A percentile compares a stretch with the other conserved stretches of the same genome.
Evolutionary conservation across 2,888 invertebrate species (phyloP).

Genomic region (Nymphalis urticae): DNA sequence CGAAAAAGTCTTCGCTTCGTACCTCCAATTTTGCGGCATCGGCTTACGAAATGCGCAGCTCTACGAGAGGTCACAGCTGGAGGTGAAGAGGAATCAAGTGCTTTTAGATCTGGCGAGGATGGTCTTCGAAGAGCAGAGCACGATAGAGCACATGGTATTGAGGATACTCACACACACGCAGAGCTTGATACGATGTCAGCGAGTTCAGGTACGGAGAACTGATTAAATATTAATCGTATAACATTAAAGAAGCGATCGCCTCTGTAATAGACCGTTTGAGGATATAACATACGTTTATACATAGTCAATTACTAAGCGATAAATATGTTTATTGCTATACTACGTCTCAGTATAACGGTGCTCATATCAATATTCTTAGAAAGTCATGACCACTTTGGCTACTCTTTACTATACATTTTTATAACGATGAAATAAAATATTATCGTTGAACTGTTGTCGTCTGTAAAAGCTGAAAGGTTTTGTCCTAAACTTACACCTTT

Average conservation of each 20-base stretch:
- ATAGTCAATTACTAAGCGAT: neutral
- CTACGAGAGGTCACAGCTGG: constrained; percentile 96
- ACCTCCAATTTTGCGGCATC: constrained; percentile 98
- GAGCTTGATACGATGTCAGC: constrained; percentile 95
- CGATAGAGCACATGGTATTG: constrained; percentile 96
- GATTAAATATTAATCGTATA: neutral
- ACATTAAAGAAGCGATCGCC: neutral
- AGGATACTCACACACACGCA: constrained; percentile 96
- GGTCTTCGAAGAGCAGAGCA: constrained; percentile 98
- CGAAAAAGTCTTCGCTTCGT: constrained; percentile 94
- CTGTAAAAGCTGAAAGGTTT: neutral
- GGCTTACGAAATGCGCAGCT: constrained; percentile 97
- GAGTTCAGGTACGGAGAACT: constrained; percentile 88
- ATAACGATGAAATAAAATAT: neutral
- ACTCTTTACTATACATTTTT: neutral
- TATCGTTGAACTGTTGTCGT: neutral
- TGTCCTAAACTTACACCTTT: neutral
- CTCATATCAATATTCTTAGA: constrained; percentile 1
- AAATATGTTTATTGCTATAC: constrained; percentile 6
- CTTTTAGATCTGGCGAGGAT: constrained; percentile 96
- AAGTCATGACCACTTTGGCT: constrained; percentile 9
- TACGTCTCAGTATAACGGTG: neutral
- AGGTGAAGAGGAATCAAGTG: constrained; percentile 97
- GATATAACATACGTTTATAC: constrained; percentile 2
- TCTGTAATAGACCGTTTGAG: neutral